Evolutionary conservation across 2,888 invertebrate species (phyloP), one percentile per base, ranked within the genome.

Genomic region (Baronia brevicornis): DNA sequence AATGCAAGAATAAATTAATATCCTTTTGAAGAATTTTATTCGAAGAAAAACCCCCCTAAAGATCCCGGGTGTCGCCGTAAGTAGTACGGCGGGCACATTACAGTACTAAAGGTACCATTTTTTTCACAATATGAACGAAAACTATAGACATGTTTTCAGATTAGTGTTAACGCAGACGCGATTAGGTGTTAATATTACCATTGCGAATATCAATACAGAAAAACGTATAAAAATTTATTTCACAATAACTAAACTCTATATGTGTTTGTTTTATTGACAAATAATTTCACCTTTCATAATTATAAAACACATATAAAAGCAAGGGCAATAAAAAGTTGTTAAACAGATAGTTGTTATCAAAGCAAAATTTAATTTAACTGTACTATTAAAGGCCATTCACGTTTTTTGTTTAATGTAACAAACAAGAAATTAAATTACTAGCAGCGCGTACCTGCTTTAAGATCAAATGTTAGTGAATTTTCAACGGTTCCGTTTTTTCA

Each of bases 381-480:
- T 64, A 63, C 63, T 60, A 64, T 70, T 69, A 61, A 70, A 73
- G 68, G 68, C 71, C 67, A 73, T 59, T 61, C 60, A 56, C 49
- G 53, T 68, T 75, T 75, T 78, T 73, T 73, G 59, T 65, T 36
- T 33, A 30, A 23, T 22, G 29, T 18, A 35, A 28, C 37, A 46
- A 45, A 46, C 37, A 45, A 43, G 43, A 58, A 60, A 65, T 50
- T 60, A 62, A 58, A 70, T 65, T 62, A 70, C 56, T 48, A 62
- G 57, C 54, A 48, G 59, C 46, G 62, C 61, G 60, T 57, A 51
- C 51, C 60, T 62, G 63, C 70, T 73, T 71, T 66, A 62, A 75
- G 63, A 73, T n/a, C n/a, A 72, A 74, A 73, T 63, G 60, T 65
- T 72, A 74, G 67, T 57, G 71, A 69, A 77, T 73, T 78, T 67